Evolutionary conservation across 2,888 invertebrate genomes (phyloP).

Genomic region (Agrotis segetum): DNA sequence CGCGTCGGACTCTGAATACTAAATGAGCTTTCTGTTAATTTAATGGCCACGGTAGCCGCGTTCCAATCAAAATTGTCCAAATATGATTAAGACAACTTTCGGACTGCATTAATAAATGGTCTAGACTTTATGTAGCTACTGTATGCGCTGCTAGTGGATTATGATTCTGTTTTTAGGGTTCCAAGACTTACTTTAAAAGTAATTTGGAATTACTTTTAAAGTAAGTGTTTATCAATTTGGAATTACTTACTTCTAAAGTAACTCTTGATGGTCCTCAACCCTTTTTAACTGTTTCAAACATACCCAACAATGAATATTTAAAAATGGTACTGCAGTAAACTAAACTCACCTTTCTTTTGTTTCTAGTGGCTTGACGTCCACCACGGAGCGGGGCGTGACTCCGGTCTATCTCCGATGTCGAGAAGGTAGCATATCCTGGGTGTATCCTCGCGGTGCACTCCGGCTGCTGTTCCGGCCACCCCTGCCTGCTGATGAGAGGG

Average conservation of each 20-base stretch:
- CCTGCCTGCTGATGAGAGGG: conserved; percentile 90
- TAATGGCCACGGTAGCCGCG: conserved; percentile 75
- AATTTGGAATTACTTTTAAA: too few species aligned
- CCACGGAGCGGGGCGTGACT: conserved; percentile 92
- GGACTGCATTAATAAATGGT: conserved; percentile 61
- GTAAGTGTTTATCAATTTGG: too few species aligned
- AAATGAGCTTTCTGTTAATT: conserved; percentile 81
- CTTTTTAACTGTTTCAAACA: not conserved
- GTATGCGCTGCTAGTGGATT: not conserved
- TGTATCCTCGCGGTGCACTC: conserved; percentile 94
- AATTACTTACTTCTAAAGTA: too few species aligned
- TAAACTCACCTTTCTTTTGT: conserved; percentile 50
- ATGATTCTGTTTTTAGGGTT: not conserved
- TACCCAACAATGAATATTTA: not conserved
- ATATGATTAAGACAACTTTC: conserved; percentile 77
- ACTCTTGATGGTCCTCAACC: not conserved
- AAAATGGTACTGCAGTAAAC: not conserved
- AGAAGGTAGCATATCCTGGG: conserved; percentile 94
- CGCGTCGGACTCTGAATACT: conserved; percentile 77
- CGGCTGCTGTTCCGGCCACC: conserved; percentile 92
- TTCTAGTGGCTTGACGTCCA: conserved; percentile 91
- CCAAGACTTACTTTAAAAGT: too few species aligned
- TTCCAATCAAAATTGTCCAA: conserved; percentile 80
- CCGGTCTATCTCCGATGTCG: conserved; percentile 95
- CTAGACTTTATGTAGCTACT: conserved; percentile 19